Evolutionary conservation across 2,113 vertebrate genomes (phyloP), one percentile per base, ranked within the genome.

Genomic region (Pimephales promelas): DNA sequence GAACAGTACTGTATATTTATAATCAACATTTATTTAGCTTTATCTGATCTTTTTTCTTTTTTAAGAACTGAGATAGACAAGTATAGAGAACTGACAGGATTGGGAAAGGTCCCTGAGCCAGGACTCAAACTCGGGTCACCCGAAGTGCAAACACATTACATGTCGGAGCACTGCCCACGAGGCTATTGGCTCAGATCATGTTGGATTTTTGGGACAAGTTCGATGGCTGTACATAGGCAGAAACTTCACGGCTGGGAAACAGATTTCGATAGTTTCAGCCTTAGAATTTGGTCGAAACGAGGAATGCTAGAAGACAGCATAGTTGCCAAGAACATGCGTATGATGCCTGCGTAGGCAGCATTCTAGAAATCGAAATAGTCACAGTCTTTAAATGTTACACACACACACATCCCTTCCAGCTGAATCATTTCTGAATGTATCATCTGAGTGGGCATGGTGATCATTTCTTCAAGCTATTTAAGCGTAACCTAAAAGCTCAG

Each of bases 391-490:
- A 76, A 78, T 24, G 28, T n/a, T 56, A 54, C 20, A 76, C 28
- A 76, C 54, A 24, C 4, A 59, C 26, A 61, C 68, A 59, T 16
- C n/a, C 34, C 9, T 78, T 2, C 28, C 16, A n/a, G n/a, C 0
- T 3, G 0, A 40, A 59, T 76, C 0, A 40, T 57, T 75, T 52
- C 45, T 76, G 16, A 76, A 56, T 57, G 52, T 57, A 76, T 57
- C 10, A 57, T 36, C 28, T 57, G 13, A 16, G 68, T 45, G 40
- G 56, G 34, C 34, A 47, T 10, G 5, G 4, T 20, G 40, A 47
- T 62, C 9, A 70, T 52, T 81, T 81, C 45, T 54, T 66, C 22
- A 64, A 64, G 77, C 36, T 62, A 20, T 74, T 31, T 40, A n/a
- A 59, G 54, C 5, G 3, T 34, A 76, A 76, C 52, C 24, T 26